Percentiles rank a stretch among this genome's conserved stretches.
phyloP scores from a whole-genome alignment of 2,888 invertebrate genomes.

The Notocelia uddmanniana region DNA sequence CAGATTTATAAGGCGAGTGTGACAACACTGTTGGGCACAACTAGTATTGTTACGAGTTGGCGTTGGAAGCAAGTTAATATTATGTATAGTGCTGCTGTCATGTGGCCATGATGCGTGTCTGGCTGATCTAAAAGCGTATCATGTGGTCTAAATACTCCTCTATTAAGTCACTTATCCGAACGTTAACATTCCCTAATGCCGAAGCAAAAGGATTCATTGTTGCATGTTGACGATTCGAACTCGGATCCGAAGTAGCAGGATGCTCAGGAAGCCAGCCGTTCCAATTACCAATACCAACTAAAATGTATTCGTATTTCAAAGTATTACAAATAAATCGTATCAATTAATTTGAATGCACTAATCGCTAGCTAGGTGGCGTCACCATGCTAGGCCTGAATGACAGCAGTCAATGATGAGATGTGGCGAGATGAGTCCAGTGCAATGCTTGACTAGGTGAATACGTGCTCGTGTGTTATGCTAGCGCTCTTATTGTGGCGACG shows the following conservation, averaged over 20 bases:
- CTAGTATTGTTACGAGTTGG: slow-evolving; percentile 57
- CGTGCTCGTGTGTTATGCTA: slow-evolving; percentile 71
- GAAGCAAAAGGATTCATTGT: slow-evolving; percentile 17
- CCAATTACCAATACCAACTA: slow-evolving; percentile 62
- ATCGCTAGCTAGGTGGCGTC: slow-evolving; percentile 79
- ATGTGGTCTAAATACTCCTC: slow-evolving; percentile 64
- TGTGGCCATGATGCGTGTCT: slow-evolving; percentile 77
- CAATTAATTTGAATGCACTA: slow-evolving; percentile 72
- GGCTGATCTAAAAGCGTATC: slow-evolving; percentile 78
- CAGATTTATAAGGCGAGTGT: slow-evolving; percentile 55
- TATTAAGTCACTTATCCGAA: slow-evolving; percentile 79
- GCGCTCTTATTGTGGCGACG: slow-evolving; percentile 42
- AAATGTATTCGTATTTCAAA: slow-evolving; percentile 51
- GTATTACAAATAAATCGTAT: slow-evolving; percentile 50
- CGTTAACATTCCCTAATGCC: slow-evolving; percentile 47
- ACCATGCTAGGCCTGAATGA: slow-evolving; percentile 82
- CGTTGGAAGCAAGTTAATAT: slow-evolving; percentile 70
- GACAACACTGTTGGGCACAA: slow-evolving; percentile 57
- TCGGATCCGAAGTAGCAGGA: slow-evolving; percentile 75
- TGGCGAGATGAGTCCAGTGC: slow-evolving; percentile 81
- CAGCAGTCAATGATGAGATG: slow-evolving; percentile 74
- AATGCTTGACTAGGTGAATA: slow-evolving; percentile 77
- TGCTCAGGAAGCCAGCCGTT: slow-evolving; percentile 64
- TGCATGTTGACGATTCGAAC: slow-evolving; percentile 64
- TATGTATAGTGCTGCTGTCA: slow-evolving; percentile 73